These are phyloP conservation scores for Bergia sp. DNA, from an alignment of 92 coral and sea anemone species.

Conservation along the genomic window DNA sequence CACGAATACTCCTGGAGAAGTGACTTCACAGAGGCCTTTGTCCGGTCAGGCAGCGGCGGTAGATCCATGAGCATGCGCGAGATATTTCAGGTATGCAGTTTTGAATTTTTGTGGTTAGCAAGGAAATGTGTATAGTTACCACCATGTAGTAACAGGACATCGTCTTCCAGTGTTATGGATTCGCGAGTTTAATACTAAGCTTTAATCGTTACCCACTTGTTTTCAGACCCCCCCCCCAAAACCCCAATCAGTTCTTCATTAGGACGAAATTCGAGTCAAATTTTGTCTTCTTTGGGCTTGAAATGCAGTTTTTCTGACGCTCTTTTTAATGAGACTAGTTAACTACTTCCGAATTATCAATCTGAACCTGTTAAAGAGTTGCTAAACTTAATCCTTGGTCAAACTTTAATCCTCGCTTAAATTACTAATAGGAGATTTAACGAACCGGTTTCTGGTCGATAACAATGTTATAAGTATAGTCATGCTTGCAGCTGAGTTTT, in stretches of 20 bases:
- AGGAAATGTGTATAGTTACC: no score
- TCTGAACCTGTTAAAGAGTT: neutral
- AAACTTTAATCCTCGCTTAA: neutral
- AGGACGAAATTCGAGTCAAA: neutral
- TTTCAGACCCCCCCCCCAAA: neutral
- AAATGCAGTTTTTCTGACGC: neutral
- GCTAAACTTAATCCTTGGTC: neutral
- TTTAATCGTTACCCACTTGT: neutral
- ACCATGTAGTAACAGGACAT: neutral
- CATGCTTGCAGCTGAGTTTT: no score
- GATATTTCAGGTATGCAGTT: slow-evolving; percentile 63
- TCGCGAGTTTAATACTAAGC: neutral
- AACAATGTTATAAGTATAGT: no score
- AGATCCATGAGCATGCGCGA: slow-evolving; percentile 57
- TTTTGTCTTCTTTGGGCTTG: neutral
- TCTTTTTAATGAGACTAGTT: neutral
- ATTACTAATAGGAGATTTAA: neutral
- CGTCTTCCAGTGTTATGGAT: neutral
- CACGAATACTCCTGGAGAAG: slow-evolving; percentile 72
- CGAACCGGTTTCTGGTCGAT: neutral
- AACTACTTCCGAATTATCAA: no score
- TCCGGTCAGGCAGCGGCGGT: slow-evolving; percentile 53
- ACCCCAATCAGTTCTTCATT: neutral
- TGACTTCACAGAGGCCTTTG: slow-evolving; percentile 67
- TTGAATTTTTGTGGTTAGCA: no score